phyloP scores from a whole-genome alignment of 2,888 invertebrate species.

The Busseola fusca region DNA sequence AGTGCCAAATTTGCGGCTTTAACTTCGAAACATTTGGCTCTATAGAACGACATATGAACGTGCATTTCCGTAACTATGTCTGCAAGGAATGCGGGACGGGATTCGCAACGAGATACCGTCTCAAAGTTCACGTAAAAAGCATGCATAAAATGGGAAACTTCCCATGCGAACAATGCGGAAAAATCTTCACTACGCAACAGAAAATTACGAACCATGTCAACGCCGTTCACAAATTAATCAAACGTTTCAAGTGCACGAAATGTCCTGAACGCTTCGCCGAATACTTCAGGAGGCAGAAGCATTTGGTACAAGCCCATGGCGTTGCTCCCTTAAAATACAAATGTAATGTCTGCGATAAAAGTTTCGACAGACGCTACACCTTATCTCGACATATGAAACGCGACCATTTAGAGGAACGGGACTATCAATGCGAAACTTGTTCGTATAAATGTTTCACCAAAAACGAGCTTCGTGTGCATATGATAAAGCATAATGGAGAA shows the following conservation, averaged over 20 bases:
- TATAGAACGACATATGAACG: constrained; percentile 83
- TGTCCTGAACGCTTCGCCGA: constrained; percentile 79
- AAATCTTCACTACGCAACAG: constrained; percentile 72
- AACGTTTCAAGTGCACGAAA: constrained; percentile 77
- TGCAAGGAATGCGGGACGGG: constrained; percentile 82
- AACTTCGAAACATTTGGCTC: constrained; percentile 82
- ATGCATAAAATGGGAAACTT: constrained; percentile 73
- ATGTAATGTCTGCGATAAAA: constrained; percentile 79
- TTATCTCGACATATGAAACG: constrained; percentile 79
- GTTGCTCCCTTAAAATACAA: constrained; percentile 74
- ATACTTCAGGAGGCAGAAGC: constrained; percentile 78
- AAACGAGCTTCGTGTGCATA: constrained; percentile 76
- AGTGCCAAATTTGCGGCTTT: constrained; percentile 79
- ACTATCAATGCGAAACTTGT: constrained; percentile 66
- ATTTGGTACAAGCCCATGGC: constrained; percentile 77
- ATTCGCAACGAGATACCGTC: constrained; percentile 77
- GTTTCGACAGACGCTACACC: constrained; percentile 72
- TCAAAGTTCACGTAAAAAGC: constrained; percentile 78
- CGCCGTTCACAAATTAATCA: constrained; percentile 75
- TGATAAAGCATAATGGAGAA: constrained; percentile 78
- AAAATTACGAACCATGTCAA: constrained; percentile 78
- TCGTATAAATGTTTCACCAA: constrained; percentile 78
- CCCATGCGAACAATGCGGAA: constrained; percentile 77
- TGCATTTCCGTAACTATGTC: constrained; percentile 80
- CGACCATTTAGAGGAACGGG: constrained; percentile 77